Base-by-base conservation (phyloP, 2,888 invertebrate genomes). In the Diaphora mendica region DNA sequence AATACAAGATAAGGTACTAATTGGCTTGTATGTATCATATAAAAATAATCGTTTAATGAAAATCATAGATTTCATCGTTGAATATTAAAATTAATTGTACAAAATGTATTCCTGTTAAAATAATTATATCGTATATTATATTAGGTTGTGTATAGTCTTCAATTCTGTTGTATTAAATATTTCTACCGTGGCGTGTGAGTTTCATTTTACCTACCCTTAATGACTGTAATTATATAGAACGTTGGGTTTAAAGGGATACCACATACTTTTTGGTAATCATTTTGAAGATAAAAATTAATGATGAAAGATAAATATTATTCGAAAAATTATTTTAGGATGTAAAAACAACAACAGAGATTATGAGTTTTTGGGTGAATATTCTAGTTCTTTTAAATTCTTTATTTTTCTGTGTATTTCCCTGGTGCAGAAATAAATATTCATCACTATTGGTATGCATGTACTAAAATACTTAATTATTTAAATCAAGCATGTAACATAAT, bases 151-250 rank as follows among this genome's bases (percentile, higher is more conserved):
- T 88, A 88, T 87, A 91, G 89, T 87, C 89, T 91, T 90, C 85
- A 81, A 89, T 89, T 92, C 91, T 90, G 92, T 91, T 91, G 90
- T 91, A 91, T 87, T 91, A 90, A 90, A 88, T 87, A 91, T 91
- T 91, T 91, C 89, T 91, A 91, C 89, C 86, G 88, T 90, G 87
- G 72, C 68, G n/a, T 77, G 15, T 20, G 79, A 70, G 81, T 85
- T 86, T 87, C 74, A 85, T 86, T 80, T 79, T 44, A 59, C 69
- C 59, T 71, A 11, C 51, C 65, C 35, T 65, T 48, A 26, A 44
- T 71, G 42, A 64, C 23, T 64, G 30, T 62, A 55, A 68, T 68
- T 51, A n/a, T 23, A 51, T 23, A n/a, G n/a, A 55, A 35, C 35
- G n/a, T 30, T 23, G 2, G n/a, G 23, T 26, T 51, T 35, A 35